Percentiles rank a stretch among this genome's conserved stretches.
Evolutionary conservation across 2,888 invertebrate species (phyloP).

Genomic region (Lithophane semibrunnea): DNA sequence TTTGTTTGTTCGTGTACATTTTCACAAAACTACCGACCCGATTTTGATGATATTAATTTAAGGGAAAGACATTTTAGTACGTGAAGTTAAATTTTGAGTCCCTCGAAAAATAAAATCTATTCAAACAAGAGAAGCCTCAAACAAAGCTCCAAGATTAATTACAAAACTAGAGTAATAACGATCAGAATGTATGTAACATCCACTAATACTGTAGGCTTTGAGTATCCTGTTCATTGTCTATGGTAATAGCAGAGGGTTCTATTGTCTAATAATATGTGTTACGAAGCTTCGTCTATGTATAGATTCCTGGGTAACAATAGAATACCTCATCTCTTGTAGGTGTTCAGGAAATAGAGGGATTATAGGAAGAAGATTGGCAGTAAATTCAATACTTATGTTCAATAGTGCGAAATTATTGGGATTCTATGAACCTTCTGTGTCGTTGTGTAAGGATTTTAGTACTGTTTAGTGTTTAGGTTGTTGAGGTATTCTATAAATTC

Average conservation of each 20-base stretch:
- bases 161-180: conserved; percentile 36
- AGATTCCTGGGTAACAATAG: conserved; percentile 43
- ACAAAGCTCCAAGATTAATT: conserved; percentile 18
- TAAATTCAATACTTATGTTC: conserved; percentile 20
- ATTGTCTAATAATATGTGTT: conserved; percentile 48
- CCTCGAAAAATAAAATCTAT: background rate
- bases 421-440: background rate
- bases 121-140: background rate
- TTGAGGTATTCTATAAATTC: background rate
- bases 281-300: conserved; percentile 21
- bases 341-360: conserved; percentile 17
- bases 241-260: conserved; percentile 19
- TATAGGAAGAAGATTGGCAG: conserved; percentile 29
- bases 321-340: conserved; percentile 22
- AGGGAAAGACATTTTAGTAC: background rate
- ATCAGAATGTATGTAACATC: conserved; percentile 10
- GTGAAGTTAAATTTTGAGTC: background rate
- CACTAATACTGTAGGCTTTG: conserved; percentile 15
- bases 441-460: background rate
- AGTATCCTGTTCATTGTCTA: conserved; percentile 40
- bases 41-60: background rate
- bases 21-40: background rate
- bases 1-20: background rate
- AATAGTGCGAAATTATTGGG: conserved; percentile 6
- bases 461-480: background rate